Evolutionary conservation across 2,888 invertebrate genomes (phyloP).

Genomic region (Napeogenes sylphis): DNA sequence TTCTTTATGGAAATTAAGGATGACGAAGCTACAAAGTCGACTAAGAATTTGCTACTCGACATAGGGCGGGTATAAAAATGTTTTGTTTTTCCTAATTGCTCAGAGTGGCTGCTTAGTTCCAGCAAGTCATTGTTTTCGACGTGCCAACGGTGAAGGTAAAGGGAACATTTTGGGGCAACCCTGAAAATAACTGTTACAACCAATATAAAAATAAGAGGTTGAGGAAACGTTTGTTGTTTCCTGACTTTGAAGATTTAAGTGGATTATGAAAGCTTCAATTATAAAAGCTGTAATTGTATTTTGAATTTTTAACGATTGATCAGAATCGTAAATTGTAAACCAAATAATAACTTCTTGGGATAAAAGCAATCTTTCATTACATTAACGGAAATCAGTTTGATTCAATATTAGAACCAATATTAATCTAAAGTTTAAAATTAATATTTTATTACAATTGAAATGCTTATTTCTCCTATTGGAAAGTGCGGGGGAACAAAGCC

Average conservation of each 20-base stretch:
- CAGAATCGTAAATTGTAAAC: neutral
- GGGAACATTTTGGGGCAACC: constrained; percentile 66
- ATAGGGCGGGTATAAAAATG: constrained; percentile 61
- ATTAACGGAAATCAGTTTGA: constrained; percentile 27
- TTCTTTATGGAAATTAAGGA: constrained; percentile 55
- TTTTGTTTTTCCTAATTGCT: constrained; percentile 76
- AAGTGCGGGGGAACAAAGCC: constrained; percentile 50
- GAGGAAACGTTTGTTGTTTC: constrained; percentile 1
- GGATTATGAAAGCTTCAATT: constrained; percentile 4
- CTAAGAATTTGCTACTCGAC: constrained; percentile 35
- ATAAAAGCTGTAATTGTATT: neutral
- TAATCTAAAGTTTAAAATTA: constrained; percentile 44
- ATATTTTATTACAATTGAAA: constrained; percentile 56
- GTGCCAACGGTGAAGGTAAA: constrained; percentile 50
- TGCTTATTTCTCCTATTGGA: constrained; percentile 54
- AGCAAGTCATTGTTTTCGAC: constrained; percentile 74
- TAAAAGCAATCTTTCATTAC: constrained; percentile 23
- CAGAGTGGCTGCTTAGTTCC: constrained; percentile 72
- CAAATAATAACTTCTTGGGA: constrained; percentile 11
- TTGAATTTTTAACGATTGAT: neutral
- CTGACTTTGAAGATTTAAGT: constrained; percentile 6
- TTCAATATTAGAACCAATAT: constrained; percentile 23
- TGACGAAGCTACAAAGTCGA: constrained; percentile 41
- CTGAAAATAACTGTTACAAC: constrained; percentile 58
- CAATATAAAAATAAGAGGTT: constrained; percentile 5